phyloP scores from a whole-genome alignment of 2,113 vertebrate species.

The Nanorana parkeri region DNA sequence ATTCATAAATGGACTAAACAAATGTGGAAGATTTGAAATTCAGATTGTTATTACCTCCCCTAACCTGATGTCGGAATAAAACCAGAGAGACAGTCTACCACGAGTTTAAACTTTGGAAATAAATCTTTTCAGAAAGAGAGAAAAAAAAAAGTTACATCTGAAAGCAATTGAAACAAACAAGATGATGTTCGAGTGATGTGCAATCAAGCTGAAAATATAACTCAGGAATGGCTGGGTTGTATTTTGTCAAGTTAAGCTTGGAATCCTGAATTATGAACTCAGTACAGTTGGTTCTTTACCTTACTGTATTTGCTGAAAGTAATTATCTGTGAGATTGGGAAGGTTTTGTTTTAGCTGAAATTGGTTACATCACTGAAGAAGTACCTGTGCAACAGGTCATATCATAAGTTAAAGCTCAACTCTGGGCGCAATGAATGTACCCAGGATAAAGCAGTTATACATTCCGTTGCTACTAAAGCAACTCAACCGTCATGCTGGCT shows the following conservation, averaged over 20 bases:
- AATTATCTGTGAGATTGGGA: not conserved
- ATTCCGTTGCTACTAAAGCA: too few relatives aligned
- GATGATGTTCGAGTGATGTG: conserved; percentile 37
- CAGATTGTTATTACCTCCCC: conserved; percentile 29
- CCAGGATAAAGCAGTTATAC: too few relatives aligned
- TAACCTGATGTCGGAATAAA: conserved; percentile 26
- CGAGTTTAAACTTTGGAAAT: conserved; percentile 18
- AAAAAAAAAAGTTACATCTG: conserved; percentile 41
- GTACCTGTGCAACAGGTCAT: too few relatives aligned
- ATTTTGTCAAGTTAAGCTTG: conserved; percentile 5
- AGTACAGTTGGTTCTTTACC: not conserved
- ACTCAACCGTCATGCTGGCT: too few relatives aligned
- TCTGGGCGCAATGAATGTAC: too few relatives aligned
- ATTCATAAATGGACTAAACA: conserved; percentile 50
- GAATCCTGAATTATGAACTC: not conserved
- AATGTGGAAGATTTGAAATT: conserved; percentile 47
- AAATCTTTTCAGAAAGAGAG: conserved; percentile 4
- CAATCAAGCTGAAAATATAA: conserved; percentile 40
- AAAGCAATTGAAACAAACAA: conserved; percentile 47
- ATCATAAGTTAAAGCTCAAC: too few relatives aligned
- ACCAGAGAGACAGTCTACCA: conserved; percentile 17
- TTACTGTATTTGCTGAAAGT: not conserved
- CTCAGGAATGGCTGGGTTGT: conserved; percentile 9
- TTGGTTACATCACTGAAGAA: too few relatives aligned
- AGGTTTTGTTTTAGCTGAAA: too few relatives aligned